Evolutionary conservation across 2,888 invertebrate genomes (phyloP).

Genomic region (Philereme vetulata): DNA sequence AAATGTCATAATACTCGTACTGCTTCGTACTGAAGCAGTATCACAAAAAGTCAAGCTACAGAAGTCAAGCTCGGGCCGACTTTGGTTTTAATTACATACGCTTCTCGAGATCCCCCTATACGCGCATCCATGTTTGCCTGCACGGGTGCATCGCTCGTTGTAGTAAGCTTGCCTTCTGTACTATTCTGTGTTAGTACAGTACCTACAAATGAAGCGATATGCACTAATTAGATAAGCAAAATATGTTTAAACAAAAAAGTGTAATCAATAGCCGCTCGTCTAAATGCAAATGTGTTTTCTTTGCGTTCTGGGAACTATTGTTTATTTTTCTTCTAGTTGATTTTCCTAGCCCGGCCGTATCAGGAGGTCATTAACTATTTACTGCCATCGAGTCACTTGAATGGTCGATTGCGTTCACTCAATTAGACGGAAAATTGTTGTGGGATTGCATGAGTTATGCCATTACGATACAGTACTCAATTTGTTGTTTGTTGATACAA

Average conservation of each 20-base stretch:
- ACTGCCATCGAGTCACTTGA: slow-evolving; percentile 66
- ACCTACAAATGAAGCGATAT: slow-evolving; percentile 1
- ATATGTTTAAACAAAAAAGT: slow-evolving; percentile 3
- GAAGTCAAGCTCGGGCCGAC: no score
- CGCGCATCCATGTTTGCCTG: no score
- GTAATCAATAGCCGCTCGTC: background rate
- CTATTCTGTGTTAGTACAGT: no score
- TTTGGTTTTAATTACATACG: no score
- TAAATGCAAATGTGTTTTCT: slow-evolving; percentile 14
- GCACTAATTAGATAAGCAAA: background rate
- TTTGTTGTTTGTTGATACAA: slow-evolving; percentile 1
- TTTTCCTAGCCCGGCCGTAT: slow-evolving; percentile 62
- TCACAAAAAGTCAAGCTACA: no score
- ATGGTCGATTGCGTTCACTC: slow-evolving; percentile 77
- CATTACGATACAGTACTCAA: slow-evolving; percentile 9
- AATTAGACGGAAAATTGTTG: slow-evolving; percentile 81
- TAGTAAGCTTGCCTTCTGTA: no score
- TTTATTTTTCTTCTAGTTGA: slow-evolving; percentile 39
- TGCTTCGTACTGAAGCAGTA: no score
- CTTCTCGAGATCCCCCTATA: no score
- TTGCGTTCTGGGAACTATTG: slow-evolving; percentile 15
- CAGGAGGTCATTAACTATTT: slow-evolving; percentile 71
- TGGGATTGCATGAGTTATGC: slow-evolving; percentile 49
- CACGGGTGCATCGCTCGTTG: no score
- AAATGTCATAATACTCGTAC: no score